phyloP scores from a whole-genome alignment of 1,140 invertebrate species.

The Trichogramma pretiosum region DNA sequence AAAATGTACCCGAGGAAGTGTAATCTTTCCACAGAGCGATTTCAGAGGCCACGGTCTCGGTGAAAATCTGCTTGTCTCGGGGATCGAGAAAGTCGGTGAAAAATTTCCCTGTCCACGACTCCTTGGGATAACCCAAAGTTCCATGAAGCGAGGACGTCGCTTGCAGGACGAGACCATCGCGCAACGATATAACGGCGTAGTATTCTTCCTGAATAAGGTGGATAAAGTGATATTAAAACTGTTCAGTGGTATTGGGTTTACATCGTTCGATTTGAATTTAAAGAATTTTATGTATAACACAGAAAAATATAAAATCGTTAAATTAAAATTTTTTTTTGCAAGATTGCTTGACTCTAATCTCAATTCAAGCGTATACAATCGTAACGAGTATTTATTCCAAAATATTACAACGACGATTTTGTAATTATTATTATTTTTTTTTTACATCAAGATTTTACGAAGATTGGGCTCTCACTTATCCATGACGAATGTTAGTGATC shows the following conservation, averaged over 20 bases:
- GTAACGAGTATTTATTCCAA: too few relatives aligned
- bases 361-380: too few relatives aligned
- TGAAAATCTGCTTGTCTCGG: conserved; percentile 58
- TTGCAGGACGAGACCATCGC: conserved; percentile 70
- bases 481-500: conserved; percentile 4
- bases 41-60: conserved; percentile 51
- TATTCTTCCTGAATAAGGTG: conserved; percentile 54
- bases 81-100: conserved; percentile 81
- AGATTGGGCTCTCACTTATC: conserved; percentile 17
- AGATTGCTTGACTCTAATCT: too few relatives aligned
- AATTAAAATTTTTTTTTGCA: too few relatives aligned
- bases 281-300: too few relatives aligned
- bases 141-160: conserved; percentile 61
- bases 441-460: too few relatives aligned
- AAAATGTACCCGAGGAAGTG: conserved; percentile 27
- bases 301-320: too few relatives aligned
- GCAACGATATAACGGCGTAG: conserved; percentile 71
- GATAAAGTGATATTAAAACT: too few relatives aligned
- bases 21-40: conserved; percentile 30
- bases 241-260: too few relatives aligned
- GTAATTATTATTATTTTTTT: conserved; percentile 3
- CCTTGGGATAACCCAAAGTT: conserved; percentile 69
- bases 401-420: conserved; percentile 19
- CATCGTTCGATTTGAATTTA: too few relatives aligned
- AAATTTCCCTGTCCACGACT: conserved; percentile 76